Evolutionary conservation across 2,113 vertebrate genomes (phyloP), one percentile per base, ranked within the genome.

Genomic region (Thoracochromis brauschi): DNA sequence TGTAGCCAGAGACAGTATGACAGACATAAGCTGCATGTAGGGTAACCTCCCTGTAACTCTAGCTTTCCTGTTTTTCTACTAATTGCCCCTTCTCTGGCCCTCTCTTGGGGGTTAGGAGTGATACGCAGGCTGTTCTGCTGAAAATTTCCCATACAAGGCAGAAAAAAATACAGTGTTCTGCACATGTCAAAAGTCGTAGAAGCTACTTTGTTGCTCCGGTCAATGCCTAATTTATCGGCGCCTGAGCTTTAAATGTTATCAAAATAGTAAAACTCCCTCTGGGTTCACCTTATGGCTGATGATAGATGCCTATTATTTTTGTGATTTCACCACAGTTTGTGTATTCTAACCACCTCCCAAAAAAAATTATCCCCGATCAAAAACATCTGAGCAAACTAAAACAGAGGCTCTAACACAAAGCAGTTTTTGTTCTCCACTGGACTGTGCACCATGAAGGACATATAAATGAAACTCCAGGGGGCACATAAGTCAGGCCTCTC

Each of bases 61-160:
- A 65, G 60, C 87, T 84, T 88, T 86, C 53, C 87, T 87, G 54
- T 79, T 82, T 87, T 84, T 80, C 42, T 63, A 60, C 12, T 49
- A 71, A 54, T 58, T 88, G 29, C 51, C 79, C 63, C 51, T 26
- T 81, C 55, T 82, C 40, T 83, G 71, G 29, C 55, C 33, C 55
- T 92, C 75, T 80, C 51, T 83, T 54, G 57, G 78, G 88, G 84
- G 26, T 60, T 58, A 51, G 19, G 14, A 71, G 40, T n/a, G 19
- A 65, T 81, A 82, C 57, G 78, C 51, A 65, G 2, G 9, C 79
- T 84, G 33, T 80, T 79, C 29, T 26, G 60, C 80, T 83, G 24
- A 57, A 85, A 78, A 83, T 87, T 83, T 83, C 29, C 91, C 88
- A 86, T 63, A 83, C 31, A 92, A 86, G 82, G 83, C 73, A 73